Evolutionary conservation across 64 coral and sea anemone species (phyloP).

Genomic region (Astreopora myriophthalma): DNA sequence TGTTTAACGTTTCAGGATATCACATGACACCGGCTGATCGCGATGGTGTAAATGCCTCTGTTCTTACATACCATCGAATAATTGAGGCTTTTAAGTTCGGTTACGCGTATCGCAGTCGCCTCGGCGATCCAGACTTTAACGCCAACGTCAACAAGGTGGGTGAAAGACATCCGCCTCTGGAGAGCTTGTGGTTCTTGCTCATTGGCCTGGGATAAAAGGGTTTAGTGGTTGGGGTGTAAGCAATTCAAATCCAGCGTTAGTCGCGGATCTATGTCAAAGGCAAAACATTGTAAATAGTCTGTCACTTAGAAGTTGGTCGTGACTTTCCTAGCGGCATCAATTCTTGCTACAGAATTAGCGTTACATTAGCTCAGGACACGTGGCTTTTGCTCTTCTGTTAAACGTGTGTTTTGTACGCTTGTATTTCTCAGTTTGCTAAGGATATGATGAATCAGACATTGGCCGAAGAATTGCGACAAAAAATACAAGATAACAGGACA

Average conservation of each 20-base stretch:
- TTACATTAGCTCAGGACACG: background rate
- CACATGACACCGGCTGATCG: conserved; percentile 37
- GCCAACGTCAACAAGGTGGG: background rate
- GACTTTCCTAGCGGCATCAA: too few relatives aligned
- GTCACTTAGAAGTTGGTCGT: too few relatives aligned
- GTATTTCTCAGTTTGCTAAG: background rate
- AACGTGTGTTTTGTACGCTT: background rate
- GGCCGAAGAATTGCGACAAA: conserved; percentile 68
- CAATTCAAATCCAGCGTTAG: too few relatives aligned
- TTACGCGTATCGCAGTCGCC: conserved; percentile 70
- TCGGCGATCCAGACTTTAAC: conserved; percentile 89
- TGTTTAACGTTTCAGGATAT: conserved; percentile 38
- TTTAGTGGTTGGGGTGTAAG: too few relatives aligned
- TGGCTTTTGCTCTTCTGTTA: too few relatives aligned
- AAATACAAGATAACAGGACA: conserved; percentile 76
- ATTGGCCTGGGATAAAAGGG: too few relatives aligned
- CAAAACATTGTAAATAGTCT: too few relatives aligned
- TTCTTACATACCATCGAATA: conserved; percentile 74
- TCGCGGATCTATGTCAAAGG: too few relatives aligned
- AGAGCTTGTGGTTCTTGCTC: background rate
- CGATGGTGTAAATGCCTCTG: background rate
- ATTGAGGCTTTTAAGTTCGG: conserved; percentile 91
- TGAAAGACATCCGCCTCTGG: background rate
- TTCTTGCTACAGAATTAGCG: too few relatives aligned
- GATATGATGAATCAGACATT: conserved; percentile 10